Conservation (phyloP, 2,888 invertebrate genomes). For the Argynnis bischoffii region DNA sequence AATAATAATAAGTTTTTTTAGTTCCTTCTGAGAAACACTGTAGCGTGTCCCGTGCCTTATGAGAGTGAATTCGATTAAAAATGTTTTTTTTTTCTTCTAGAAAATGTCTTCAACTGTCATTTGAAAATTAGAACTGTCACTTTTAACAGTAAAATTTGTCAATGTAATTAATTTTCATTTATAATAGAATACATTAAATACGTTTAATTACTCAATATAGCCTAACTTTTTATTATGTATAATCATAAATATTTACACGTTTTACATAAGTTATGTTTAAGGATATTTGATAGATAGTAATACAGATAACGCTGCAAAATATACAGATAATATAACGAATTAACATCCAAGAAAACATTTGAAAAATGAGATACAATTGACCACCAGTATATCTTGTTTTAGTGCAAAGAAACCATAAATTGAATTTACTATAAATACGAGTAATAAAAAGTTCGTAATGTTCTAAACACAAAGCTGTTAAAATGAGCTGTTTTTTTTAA, state of each 20-base stretch:
- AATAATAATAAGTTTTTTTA: constrained; percentile 62
- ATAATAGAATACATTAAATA: neutral
- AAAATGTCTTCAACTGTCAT: neutral
- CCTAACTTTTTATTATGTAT: constrained; percentile 16
- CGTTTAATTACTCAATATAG: constrained; percentile 16
- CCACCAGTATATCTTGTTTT: too few species aligned
- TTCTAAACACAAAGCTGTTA: too few species aligned
- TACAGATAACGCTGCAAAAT: neutral
- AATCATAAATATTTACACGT: constrained; percentile 11
- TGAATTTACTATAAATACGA: too few species aligned
- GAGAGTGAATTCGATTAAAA: constrained; percentile 52
- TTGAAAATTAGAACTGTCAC: neutral
- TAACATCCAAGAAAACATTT: neutral
- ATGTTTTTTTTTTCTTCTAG: constrained; percentile 5
- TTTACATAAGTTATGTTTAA: constrained; percentile 12
- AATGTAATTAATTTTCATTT: neutral
- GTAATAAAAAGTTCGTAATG: too few species aligned
- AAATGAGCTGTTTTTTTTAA: too few species aligned
- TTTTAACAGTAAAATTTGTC: neutral
- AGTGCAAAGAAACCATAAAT: too few species aligned
- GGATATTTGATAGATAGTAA: constrained; percentile 5
- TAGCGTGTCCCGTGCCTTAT: constrained; percentile 56
- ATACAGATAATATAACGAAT: constrained; percentile 12
- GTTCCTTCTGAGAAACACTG: constrained; percentile 67
- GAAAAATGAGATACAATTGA: too few species aligned